phyloP scores from a whole-genome alignment of 2,888 invertebrate genomes.

The Phyllotreta cruciferae region DNA sequence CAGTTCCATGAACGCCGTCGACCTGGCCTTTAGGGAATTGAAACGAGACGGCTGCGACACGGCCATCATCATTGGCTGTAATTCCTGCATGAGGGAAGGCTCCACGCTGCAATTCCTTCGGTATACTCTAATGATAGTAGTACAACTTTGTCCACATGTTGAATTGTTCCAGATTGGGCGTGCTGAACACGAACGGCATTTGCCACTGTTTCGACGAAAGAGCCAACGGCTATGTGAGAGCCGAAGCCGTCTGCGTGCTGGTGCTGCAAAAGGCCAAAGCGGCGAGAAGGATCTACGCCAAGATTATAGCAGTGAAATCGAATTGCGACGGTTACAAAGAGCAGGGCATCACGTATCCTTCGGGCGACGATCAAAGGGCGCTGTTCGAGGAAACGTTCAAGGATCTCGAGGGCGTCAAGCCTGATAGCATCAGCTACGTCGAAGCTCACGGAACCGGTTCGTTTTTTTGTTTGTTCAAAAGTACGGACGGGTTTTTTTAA shows the following conservation, averaged over 20 bases:
- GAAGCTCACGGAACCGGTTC: slow-evolving; percentile 85
- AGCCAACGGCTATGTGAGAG: slow-evolving; percentile 81
- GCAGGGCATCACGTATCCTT: slow-evolving; percentile 57
- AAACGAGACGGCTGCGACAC: slow-evolving; percentile 83
- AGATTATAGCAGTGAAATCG: slow-evolving; percentile 54
- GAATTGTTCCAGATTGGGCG: slow-evolving; percentile 65
- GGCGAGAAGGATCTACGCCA: slow-evolving; percentile 63
- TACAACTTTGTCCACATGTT: not conserved
- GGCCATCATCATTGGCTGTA: slow-evolving; percentile 87
- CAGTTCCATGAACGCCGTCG: slow-evolving; percentile 87
- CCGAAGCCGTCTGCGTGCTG: slow-evolving; percentile 77
- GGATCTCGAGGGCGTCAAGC: slow-evolving; percentile 72
- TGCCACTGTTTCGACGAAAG: slow-evolving; percentile 91
- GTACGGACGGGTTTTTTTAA: too few species aligned
- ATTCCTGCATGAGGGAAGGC: slow-evolving; percentile 84
- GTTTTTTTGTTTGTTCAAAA: too few species aligned
- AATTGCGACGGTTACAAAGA: slow-evolving; percentile 57
- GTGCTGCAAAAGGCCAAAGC: slow-evolving; percentile 72
- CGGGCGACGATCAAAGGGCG: slow-evolving; percentile 63
- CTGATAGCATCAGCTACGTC: slow-evolving; percentile 74
- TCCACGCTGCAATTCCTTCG: slow-evolving; percentile 85
- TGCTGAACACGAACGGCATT: slow-evolving; percentile 81
- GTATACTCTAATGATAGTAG: slow-evolving; percentile 53
- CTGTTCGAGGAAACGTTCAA: slow-evolving; percentile 69
- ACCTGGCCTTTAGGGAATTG: slow-evolving; percentile 81